Base-by-base conservation (phyloP, 2,797 vertebrate genomes). In the Periophthalmus magnuspinnatus region DNA sequence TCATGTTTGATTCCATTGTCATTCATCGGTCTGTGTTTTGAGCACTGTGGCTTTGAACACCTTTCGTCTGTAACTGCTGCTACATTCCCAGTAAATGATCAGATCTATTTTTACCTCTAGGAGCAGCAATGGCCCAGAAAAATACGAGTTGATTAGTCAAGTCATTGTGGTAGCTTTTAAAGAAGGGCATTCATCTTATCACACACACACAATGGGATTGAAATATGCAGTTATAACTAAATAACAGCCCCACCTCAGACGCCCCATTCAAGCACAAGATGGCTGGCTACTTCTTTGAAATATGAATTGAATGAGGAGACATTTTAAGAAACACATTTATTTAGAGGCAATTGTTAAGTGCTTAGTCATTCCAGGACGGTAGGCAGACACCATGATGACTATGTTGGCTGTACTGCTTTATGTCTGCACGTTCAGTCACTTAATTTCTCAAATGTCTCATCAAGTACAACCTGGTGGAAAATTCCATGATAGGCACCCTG, bases 81-180 rank as follows among this genome's bases (percentile, higher is more conserved):
- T 80, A 84, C 22, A 33, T 85, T 84, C 84, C 67, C 80, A 84
- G 79, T 67, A 14, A 65, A 77, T 61, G 69, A 87, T 87, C 83
- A 82, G 86, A 88, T 85, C 87, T 88, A 88, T 89, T 90, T 89
- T 86, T 88, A 85, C 77, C 70, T 77, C 79, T 62, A 68, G 58
- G 79, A 76, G 77, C 41, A 63, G 78, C 81, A 70, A 78, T 82
- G 86, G 84, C 84, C 86, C 88, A 88, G 80, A 88, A 87, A 87
- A 82, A 83, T 54, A 78, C 80, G 52, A 81, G 77, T 78, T 76
- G 86, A 89, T 88, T 79, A 82, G 78, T 63, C 73, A 81, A 86
- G 6, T 73, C 77, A 86, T 88, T 87, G 81, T 82, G 74, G 59
- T 61, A 55, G 70, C 62, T 83, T 68, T 81, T 70, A 86, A 83